A percentile compares a stretch with the other conserved stretches of the same genome.
phyloP scores from a whole-genome alignment of 2,797 vertebrate genomes.

The Chelon auratus region DNA sequence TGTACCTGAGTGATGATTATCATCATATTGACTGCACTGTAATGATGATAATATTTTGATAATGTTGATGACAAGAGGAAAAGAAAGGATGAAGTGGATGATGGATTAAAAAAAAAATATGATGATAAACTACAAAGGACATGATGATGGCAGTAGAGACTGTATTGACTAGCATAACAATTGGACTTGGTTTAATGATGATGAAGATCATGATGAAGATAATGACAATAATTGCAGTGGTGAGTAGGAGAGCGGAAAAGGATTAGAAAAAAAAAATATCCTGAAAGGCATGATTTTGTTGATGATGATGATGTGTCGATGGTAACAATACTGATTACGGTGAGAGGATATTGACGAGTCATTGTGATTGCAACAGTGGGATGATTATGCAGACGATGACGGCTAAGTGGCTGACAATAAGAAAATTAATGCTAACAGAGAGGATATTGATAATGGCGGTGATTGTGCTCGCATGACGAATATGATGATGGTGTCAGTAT shows the following conservation, averaged over 20 bases:
- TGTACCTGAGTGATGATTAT: too few relatives aligned
- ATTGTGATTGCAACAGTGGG: conserved; percentile 2
- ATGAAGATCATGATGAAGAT: background rate
- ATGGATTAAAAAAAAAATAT: too few relatives aligned
- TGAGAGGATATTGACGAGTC: conserved; percentile 7
- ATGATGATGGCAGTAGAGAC: too few relatives aligned
- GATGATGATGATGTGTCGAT: conserved; percentile 11
- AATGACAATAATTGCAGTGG: background rate
- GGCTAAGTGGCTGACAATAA: conserved; percentile 25
- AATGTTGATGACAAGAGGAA: too few relatives aligned
- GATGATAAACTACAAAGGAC: too few relatives aligned
- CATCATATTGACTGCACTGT: too few relatives aligned
- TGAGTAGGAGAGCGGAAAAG: background rate
- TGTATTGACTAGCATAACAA: too few relatives aligned
- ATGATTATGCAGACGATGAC: conserved; percentile 10
- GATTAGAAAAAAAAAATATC: background rate
- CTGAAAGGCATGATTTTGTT: conserved; percentile 12
- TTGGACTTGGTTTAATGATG: background rate
- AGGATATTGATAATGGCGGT: conserved; percentile 17
- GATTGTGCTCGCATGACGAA: conserved; percentile 38
- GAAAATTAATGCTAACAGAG: conserved; percentile 16
- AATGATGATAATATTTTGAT: too few relatives aligned
- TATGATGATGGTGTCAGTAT: conserved; percentile 28
- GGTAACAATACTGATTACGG: conserved; percentile 1
- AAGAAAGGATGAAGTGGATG: too few relatives aligned